phyloP scores from a whole-genome alignment of 2,888 invertebrate species.

The Lepidonotus clava region DNA sequence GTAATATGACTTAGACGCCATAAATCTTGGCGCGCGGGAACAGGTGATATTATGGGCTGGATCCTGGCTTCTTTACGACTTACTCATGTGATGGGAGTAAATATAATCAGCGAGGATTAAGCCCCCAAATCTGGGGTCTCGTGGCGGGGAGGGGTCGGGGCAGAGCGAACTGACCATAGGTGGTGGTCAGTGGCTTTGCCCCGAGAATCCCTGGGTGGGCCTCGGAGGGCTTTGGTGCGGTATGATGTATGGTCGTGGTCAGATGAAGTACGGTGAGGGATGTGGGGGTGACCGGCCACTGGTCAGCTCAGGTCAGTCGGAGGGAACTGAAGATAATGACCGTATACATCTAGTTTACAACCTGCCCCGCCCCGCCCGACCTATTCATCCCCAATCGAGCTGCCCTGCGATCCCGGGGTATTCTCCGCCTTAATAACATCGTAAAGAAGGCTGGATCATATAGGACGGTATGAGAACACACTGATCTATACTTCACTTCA shows the following conservation, averaged over 20 bases:
- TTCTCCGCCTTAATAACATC: not conserved
- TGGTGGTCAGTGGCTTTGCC: constrained; percentile 17
- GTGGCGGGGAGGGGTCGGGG: not conserved
- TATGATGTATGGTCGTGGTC: not conserved
- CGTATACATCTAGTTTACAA: constrained; percentile 36
- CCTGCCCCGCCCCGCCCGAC: not conserved
- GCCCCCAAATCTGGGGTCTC: not conserved
- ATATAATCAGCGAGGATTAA: constrained; percentile 40
- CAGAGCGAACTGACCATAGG: not conserved
- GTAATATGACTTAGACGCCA: constrained; percentile 48
- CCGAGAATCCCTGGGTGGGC: not conserved
- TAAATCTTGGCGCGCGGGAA: constrained; percentile 31
- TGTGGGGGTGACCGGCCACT: not conserved
- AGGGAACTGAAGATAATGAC: constrained; percentile 25
- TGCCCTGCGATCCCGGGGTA: not conserved
- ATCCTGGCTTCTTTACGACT: constrained; percentile 46
- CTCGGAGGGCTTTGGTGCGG: not conserved
- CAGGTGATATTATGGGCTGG: constrained; percentile 47
- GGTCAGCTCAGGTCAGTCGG: constrained; percentile 28
- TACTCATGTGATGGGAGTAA: constrained; percentile 41
- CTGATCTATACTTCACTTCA: too few species aligned
- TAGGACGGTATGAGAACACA: too few species aligned
- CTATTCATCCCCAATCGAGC: not conserved
- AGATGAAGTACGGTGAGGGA: not conserved
- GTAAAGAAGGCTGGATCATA: not conserved